phyloP scores from a whole-genome alignment of 2,888 invertebrate species.

The Heliconius cydno region DNA sequence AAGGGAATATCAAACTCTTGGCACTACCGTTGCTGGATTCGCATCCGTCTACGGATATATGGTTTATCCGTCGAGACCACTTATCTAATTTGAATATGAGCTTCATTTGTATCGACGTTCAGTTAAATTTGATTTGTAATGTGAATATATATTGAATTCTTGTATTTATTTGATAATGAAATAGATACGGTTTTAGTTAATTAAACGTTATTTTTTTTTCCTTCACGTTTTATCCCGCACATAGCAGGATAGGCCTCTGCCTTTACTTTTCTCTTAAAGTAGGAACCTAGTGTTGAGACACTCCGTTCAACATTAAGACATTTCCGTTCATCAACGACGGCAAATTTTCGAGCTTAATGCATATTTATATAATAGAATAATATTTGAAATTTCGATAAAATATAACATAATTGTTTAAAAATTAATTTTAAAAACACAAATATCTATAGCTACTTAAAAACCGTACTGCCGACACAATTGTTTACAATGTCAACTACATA shows the following conservation, averaged over 20 bases:
- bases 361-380: too few relatives aligned
- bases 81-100: constrained; percentile 36
- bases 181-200: not conserved
- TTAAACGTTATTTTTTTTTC: not conserved
- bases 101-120: not conserved
- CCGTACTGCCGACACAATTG: constrained; percentile 31
- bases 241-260: not conserved
- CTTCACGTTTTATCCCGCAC: not conserved
- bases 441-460: not conserved
- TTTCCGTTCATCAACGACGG: too few relatives aligned
- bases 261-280: too few relatives aligned
- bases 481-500: constrained; percentile 35
- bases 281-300: too few relatives aligned
- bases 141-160: not conserved
- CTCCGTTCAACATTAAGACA: too few relatives aligned
- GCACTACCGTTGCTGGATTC: constrained; percentile 18
- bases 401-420: not conserved
- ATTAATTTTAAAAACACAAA: not conserved
- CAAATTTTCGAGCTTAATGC: too few relatives aligned
- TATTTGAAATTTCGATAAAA: not conserved
- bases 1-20: constrained; percentile 26
- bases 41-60: constrained; percentile 35
- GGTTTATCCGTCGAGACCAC: constrained; percentile 35
- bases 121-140: constrained; percentile 1
- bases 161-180: not conserved